Evolutionary conservation across 2,113 vertebrate genomes (phyloP).

Genomic region (Gymnobelideus leadbeateri): DNA sequence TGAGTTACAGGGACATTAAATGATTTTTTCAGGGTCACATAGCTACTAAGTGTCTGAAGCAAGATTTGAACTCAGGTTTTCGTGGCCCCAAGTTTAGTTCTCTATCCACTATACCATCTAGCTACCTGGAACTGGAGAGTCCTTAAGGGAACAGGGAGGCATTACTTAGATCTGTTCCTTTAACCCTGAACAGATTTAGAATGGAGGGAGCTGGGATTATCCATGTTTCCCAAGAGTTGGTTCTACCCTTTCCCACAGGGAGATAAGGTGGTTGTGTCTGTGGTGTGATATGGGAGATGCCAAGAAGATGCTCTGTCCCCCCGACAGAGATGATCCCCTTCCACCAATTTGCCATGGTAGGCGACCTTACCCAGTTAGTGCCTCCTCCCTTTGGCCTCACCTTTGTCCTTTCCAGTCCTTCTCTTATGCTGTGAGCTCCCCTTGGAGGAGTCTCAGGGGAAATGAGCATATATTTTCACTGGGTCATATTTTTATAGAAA

Average conservation of each 20-base stretch:
- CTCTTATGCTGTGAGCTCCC: neutral
- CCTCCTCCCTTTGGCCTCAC: neutral
- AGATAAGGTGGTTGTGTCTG: neutral
- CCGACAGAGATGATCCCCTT: neutral
- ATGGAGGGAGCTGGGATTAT: neutral
- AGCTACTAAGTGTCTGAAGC: neutral
- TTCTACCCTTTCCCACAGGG: neutral
- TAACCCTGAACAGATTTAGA: neutral
- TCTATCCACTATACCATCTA: neutral
- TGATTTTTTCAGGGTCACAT: slow-evolving; percentile 14
- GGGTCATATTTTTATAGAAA: neutral
- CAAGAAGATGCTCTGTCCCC: neutral
- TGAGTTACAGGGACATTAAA: neutral
- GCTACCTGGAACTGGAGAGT: neutral
- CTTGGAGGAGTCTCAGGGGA: neutral
- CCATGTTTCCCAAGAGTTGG: neutral
- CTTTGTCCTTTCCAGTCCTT: neutral
- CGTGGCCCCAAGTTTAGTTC: neutral
- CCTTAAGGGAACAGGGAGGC: no score
- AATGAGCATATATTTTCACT: neutral
- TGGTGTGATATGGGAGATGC: neutral
- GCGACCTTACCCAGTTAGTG: rapidly evolving
- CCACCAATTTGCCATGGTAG: neutral
- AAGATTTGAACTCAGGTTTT: neutral
- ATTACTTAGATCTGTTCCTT: neutral